These are phyloP conservation scores for Melanogrammus aeglefinus DNA, from an alignment of 2,797 vertebrate species.

Conservation along the genomic window DNA sequence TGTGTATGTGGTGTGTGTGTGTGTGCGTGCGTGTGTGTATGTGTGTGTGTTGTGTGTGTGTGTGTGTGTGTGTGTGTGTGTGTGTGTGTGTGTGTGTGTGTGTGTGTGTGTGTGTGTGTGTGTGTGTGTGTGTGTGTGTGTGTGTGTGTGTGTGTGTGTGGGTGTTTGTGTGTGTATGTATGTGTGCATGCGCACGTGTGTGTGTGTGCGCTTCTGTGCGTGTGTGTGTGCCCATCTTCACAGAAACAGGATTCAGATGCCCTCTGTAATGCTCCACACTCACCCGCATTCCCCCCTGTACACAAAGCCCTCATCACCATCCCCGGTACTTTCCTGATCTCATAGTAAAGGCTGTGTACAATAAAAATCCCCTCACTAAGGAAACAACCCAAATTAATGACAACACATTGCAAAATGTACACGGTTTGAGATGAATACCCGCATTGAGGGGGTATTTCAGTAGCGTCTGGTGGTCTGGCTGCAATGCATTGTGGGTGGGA, in stretches of 20 bases:
- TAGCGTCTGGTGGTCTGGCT: neutral
- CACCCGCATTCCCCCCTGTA: neutral
- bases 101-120: neutral
- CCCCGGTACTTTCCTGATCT: conserved; percentile 1
- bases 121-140: neutral
- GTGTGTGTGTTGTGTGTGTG: neutral
- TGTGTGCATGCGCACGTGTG: neutral
- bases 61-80: neutral
- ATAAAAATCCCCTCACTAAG: neutral
- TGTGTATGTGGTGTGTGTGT: neutral
- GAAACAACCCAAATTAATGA: neutral
- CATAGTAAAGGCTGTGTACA: neutral
- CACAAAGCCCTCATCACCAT: neutral
- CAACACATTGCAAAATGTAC: neutral
- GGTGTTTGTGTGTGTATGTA: neutral
- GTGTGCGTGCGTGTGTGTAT: neutral
- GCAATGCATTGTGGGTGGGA: neutral
- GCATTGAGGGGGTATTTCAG: neutral
- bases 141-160: too few relatives aligned
- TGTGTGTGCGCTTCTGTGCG: neutral
- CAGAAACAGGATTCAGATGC: neutral
- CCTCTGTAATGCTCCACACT: neutral
- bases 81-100: neutral
- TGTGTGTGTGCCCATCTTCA: neutral
- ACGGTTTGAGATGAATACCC: neutral